Base-by-base conservation (phyloP, 2,888 invertebrate species). In the Chrysotoxum bicinctum region DNA sequence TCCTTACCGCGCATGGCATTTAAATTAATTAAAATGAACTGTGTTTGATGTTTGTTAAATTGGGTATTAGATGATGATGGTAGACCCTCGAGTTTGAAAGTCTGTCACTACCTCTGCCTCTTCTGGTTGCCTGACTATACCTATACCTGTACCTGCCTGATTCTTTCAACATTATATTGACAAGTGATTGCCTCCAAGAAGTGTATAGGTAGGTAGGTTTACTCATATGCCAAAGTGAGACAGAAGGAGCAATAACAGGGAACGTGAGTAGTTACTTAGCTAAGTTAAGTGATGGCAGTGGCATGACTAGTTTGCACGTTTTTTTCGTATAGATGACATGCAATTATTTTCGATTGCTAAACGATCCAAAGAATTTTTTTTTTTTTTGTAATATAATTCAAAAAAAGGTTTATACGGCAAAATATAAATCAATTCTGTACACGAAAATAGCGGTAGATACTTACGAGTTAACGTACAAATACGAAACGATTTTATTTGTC, bases 11-110 rank as follows among this genome's bases (percentile, higher is more conserved):
- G 73, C 85, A 81, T 85, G 76, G 73, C 68, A 85, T 81, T 85
- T 81, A 85, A 85, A 85, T 81, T 85, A 85, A 85, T 85, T 85
- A 85, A 85, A 85, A 76, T 69, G 69, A 85, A 81, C 85, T 85
- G 85, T 76, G 81, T 85, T 81, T 73, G 76, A 77, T 85, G 85
- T 81, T 81, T 81, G 75, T 76, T 85, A 81, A 85, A 85, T 85
- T 76, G 76, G 85, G 80, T 72, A 72, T 76, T 69, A 76, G 70
- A 69, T 70, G 72, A 40, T 16, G 62, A 81, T 73, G 81, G 72
- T 73, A 50, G 54, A 62, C 66, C 68, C 62, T 66, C 56, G 40
- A 62, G 35, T 69, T 78, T 83, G 69, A 74, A 69, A 74, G 74
- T 50, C 16, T 43, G 4, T 12, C 10, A 50, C 9, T 19, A 14